Evolutionary conservation across 2,888 invertebrate genomes (phyloP).

Genomic region (Mongoloraphidia duomilia): DNA sequence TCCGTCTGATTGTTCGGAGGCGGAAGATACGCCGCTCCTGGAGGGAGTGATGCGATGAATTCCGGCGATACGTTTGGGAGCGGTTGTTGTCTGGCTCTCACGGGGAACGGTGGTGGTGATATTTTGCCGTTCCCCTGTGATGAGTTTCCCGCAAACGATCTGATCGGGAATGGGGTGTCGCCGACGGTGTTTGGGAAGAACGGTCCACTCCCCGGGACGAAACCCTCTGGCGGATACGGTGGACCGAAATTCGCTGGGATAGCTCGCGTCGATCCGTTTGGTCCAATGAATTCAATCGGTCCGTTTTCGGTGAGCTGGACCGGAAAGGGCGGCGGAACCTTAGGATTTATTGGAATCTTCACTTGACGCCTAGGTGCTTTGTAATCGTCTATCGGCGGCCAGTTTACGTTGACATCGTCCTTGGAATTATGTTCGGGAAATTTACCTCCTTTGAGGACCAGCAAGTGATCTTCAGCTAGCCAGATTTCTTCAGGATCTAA

Average conservation of each 20-base stretch:
- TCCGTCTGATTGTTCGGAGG: slow-evolving; percentile 50
- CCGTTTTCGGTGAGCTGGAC: slow-evolving; percentile 75
- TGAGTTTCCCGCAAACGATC: slow-evolving; percentile 37
- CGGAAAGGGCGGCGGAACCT: slow-evolving; percentile 86
- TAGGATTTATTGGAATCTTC: slow-evolving; percentile 67
- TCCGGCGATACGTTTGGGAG: slow-evolving; percentile 21
- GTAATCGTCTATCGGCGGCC: slow-evolving; percentile 76
- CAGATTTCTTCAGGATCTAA: slow-evolving; percentile 75
- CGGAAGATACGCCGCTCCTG: slow-evolving; percentile 41
- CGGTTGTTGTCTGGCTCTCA: too few relatives aligned
- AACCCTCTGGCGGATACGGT: slow-evolving; percentile 27
- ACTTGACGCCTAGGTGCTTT: slow-evolving; percentile 71
- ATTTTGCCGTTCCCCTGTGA: slow-evolving; percentile 28
- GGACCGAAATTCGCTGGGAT: slow-evolving; percentile 46
- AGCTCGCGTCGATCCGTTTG: slow-evolving; percentile 61
- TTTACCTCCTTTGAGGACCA: slow-evolving; percentile 68
- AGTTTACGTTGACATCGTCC: slow-evolving; percentile 36
- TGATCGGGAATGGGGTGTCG: slow-evolving; percentile 46
- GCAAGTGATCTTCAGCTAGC: slow-evolving; percentile 76
- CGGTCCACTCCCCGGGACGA: slow-evolving; percentile 33
- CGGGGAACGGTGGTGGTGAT: slow-evolving; percentile 40
- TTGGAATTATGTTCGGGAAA: slow-evolving; percentile 36
- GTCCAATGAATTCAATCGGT: slow-evolving; percentile 74
- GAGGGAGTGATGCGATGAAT: slow-evolving; percentile 40
- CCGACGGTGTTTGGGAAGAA: slow-evolving; percentile 40